These are phyloP conservation scores for Pogonomyrmex californicus DNA, from an alignment of 1,140 invertebrate genomes.

Conservation along the genomic window DNA sequence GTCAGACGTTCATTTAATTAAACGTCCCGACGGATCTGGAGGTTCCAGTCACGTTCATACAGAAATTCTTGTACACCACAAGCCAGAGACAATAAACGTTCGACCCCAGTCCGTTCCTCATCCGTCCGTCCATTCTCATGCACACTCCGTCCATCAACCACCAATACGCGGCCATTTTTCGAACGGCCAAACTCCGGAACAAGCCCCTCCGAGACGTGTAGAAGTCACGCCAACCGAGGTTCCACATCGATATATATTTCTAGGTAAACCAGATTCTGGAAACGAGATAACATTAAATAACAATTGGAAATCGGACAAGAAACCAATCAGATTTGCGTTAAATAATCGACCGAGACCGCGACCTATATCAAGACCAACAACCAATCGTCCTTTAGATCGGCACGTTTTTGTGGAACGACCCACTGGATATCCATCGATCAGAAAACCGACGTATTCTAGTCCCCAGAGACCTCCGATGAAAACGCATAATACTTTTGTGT, in stretches of 20 bases:
- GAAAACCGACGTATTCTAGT: slow-evolving; percentile 74
- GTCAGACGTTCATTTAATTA: slow-evolving; percentile 74
- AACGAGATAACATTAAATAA: slow-evolving; percentile 74
- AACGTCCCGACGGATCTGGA: slow-evolving; percentile 76
- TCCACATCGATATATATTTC: slow-evolving; percentile 75
- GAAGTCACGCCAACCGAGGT: slow-evolving; percentile 78
- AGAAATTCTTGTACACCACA: slow-evolving; percentile 84
- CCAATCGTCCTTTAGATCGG: slow-evolving; percentile 74
- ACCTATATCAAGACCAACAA: slow-evolving; percentile 78
- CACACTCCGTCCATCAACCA: slow-evolving; percentile 64
- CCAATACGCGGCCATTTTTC: slow-evolving; percentile 80
- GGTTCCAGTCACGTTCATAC: slow-evolving; percentile 80
- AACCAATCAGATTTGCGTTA: slow-evolving; percentile 75
- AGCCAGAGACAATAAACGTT: slow-evolving; percentile 79
- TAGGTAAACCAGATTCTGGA: slow-evolving; percentile 77
- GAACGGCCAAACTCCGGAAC: slow-evolving; percentile 78
- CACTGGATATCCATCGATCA: slow-evolving; percentile 64
- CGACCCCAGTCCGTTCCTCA: slow-evolving; percentile 74
- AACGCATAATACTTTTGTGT: slow-evolving; percentile 63
- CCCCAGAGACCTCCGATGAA: slow-evolving; percentile 75
- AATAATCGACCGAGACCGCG: slow-evolving; percentile 77
- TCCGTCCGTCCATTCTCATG: slow-evolving; percentile 58
- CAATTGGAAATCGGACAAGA: slow-evolving; percentile 83
- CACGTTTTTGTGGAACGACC: slow-evolving; percentile 78
- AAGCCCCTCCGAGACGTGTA: slow-evolving; percentile 82